Percentiles rank a stretch among this genome's conserved stretches.
Conservation (phyloP, 2,113 vertebrate genomes). For the Cottus gobio region DNA sequence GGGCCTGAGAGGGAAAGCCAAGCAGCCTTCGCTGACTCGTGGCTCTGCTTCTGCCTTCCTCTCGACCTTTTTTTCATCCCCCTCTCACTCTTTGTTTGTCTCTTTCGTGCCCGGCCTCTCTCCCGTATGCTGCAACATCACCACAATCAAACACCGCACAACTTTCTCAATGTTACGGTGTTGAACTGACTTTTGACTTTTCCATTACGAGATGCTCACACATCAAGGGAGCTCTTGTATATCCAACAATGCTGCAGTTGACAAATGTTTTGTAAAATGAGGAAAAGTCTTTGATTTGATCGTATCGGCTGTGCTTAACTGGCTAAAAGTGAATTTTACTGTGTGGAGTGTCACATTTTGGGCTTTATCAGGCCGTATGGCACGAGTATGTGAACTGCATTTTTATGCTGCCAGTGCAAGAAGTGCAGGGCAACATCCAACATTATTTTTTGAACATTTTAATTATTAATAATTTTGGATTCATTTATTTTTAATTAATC, state of each 20-base stretch:
- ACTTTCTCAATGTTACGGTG: background rate
- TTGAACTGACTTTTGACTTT: background rate
- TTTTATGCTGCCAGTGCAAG: background rate
- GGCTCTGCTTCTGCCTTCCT: conserved; percentile 37
- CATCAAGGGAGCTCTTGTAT: background rate
- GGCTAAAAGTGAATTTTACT: background rate
- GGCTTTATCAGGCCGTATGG: background rate
- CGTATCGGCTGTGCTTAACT: background rate
- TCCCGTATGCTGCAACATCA: background rate
- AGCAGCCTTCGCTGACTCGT: conserved; percentile 33
- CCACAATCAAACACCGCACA: background rate
- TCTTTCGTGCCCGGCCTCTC: conserved; percentile 9
- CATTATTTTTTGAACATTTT: background rate
- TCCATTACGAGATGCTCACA: background rate
- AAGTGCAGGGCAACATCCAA: background rate
- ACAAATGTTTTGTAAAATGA: background rate
- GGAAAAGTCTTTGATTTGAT: background rate
- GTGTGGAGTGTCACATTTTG: background rate
- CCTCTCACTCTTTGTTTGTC: conserved; percentile 23
- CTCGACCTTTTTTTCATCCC: conserved; percentile 7
- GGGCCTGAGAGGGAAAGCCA: conserved; percentile 50
- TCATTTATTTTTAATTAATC: background rate
- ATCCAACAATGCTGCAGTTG: background rate
- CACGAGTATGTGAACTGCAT: background rate
- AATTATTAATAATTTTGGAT: background rate